Evolutionary conservation across 2,888 invertebrate species (phyloP).

Genomic region (Hyppa rectilinea): DNA sequence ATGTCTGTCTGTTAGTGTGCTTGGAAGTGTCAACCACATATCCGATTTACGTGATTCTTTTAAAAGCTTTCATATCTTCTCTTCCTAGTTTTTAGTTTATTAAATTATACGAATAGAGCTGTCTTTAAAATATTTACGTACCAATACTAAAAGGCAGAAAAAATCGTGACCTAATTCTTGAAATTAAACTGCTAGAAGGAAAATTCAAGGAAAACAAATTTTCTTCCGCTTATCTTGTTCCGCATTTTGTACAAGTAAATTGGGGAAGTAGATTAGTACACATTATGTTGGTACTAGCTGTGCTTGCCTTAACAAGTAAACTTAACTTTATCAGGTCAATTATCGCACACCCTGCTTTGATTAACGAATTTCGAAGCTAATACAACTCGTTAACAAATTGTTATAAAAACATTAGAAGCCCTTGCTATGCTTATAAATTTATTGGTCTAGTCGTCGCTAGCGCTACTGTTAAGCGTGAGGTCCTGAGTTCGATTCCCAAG

Average conservation of each 20-base stretch:
- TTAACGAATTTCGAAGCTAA: slow-evolving; percentile 3
- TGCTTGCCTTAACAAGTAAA: slow-evolving; percentile 21
- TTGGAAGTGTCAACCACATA: slow-evolving; percentile 9
- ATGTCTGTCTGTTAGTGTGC: slow-evolving; percentile 7
- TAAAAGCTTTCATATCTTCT: not conserved
- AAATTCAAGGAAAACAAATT: slow-evolving; percentile 21
- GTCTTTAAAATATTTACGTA: not conserved
- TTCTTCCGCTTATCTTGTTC: slow-evolving; percentile 43
- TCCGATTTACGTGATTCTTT: not conserved
- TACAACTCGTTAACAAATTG: slow-evolving; percentile 11
- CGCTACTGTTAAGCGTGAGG: too few relatives aligned
- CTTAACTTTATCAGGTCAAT: slow-evolving; percentile 24
- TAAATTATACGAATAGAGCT: not conserved
- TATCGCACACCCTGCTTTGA: slow-evolving; percentile 23
- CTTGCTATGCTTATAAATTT: too few relatives aligned
- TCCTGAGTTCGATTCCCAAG: too few relatives aligned
- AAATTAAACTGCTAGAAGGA: slow-evolving; percentile 13
- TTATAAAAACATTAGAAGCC: not conserved
- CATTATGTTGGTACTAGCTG: slow-evolving; percentile 27
- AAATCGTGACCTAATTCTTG: slow-evolving; percentile 35
- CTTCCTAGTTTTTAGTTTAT: not conserved
- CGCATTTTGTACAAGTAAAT: slow-evolving; percentile 47
- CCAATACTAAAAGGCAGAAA: not conserved
- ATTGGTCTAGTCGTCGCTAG: too few relatives aligned
- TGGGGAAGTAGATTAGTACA: slow-evolving; percentile 32